phyloP scores from a whole-genome alignment of 2,113 vertebrate species.

The Pterocles orientalis region DNA sequence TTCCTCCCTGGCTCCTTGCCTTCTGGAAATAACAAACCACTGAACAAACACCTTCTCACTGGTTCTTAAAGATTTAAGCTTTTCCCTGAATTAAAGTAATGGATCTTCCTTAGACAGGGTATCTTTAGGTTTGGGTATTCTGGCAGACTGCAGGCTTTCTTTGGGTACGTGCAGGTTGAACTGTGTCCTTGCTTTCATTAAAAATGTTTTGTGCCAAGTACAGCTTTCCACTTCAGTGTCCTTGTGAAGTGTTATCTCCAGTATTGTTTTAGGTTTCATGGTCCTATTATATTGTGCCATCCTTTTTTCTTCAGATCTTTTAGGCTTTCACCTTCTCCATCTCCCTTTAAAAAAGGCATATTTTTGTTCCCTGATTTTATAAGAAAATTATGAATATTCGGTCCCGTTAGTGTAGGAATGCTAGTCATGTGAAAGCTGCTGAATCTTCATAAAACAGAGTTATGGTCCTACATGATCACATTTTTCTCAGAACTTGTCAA shows the following conservation, averaged over 20 bases:
- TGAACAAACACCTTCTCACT: not conserved
- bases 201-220: not conserved
- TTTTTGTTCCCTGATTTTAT: not conserved
- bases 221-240: not conserved
- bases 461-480: not conserved
- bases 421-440: not conserved
- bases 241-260: not conserved
- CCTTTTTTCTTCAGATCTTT: not conserved
- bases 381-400: not conserved
- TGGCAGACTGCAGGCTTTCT: not conserved
- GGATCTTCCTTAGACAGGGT: not conserved
- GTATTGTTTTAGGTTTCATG: not conserved
- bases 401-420: not conserved
- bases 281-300: not conserved
- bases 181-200: not conserved
- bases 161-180: not conserved
- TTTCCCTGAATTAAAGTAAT: slow-evolving; percentile 17
- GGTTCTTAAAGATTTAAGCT: not conserved
- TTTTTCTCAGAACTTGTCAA: not conserved
- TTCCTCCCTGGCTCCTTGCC: slow-evolving; percentile 31
- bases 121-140: not conserved
- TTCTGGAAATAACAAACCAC: slow-evolving; percentile 39
- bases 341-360: not conserved
- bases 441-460: not conserved
- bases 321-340: not conserved